phyloP scores from a whole-genome alignment of 2,113 vertebrate species.

The Cairina moschata region DNA sequence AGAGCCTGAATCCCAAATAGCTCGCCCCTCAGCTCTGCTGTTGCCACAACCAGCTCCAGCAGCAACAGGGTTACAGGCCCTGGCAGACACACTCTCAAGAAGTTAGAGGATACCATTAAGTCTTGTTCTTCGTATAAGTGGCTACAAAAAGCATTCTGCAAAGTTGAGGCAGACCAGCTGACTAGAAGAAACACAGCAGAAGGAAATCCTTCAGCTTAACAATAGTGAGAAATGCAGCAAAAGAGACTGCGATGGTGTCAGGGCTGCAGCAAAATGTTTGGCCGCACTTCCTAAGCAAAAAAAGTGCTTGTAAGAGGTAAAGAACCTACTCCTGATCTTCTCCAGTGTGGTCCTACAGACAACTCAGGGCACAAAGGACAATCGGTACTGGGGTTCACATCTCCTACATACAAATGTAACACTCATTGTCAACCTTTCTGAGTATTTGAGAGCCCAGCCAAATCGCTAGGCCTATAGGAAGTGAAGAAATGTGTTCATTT shows the following conservation, averaged over 20 bases:
- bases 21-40: accelerated
- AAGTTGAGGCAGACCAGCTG: neutral
- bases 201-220: neutral
- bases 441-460: neutral
- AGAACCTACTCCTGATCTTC: neutral
- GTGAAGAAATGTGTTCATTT: neutral
- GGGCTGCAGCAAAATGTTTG: neutral
- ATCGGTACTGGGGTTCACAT: accelerated
- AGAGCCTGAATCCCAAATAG: neutral
- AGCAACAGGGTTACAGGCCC: neutral
- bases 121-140: neutral
- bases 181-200: neutral
- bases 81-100: neutral
- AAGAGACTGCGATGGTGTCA: neutral
- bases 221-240: neutral
- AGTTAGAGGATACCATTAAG: neutral
- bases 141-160: neutral
- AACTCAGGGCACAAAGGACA: accelerated
- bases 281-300: neutral
- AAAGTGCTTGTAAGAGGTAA: neutral
- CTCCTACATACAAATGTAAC: accelerated
- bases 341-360: neutral
- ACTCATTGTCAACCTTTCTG: neutral
- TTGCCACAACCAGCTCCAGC: neutral
- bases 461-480: neutral